phyloP scores from a whole-genome alignment of 2,888 invertebrate genomes.

The Ametastegia equiseti region DNA sequence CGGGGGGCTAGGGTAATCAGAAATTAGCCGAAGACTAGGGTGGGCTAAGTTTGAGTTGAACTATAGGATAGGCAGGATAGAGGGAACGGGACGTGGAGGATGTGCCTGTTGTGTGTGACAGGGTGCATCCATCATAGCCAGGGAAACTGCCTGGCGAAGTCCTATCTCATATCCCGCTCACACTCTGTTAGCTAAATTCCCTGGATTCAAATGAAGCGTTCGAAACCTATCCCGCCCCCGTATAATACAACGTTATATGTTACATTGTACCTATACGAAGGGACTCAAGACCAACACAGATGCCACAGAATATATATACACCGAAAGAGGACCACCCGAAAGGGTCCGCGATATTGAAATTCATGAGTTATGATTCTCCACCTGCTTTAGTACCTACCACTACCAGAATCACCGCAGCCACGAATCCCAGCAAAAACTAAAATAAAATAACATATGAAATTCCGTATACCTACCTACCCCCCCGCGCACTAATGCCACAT shows the following conservation, averaged over 20 bases:
- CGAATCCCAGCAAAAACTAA: too few relatives aligned
- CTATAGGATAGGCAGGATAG: background rate
- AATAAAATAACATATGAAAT: background rate
- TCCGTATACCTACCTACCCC: too few relatives aligned
- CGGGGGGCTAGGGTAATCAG: background rate
- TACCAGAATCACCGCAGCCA: background rate
- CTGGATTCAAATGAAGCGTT: slow-evolving; percentile 45
- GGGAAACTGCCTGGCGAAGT: background rate
- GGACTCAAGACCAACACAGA: background rate
- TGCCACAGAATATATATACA: background rate
- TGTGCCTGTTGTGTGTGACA: slow-evolving; percentile 45
- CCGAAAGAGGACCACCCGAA: slow-evolving; percentile 5
- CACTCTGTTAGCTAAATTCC: slow-evolving; percentile 39
- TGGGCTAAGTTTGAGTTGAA: background rate
- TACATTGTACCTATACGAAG: background rate
- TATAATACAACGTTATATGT: background rate
- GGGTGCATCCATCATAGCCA: slow-evolving; percentile 41
- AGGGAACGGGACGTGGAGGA: slow-evolving; percentile 9
- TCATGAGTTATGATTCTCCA: slow-evolving; percentile 44
- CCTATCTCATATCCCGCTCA: slow-evolving; percentile 39
- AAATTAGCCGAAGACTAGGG: background rate
- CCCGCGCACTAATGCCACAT: slow-evolving; percentile 4
- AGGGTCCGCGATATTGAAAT: slow-evolving; percentile 44
- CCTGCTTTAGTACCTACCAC: background rate
- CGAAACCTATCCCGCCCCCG: slow-evolving; percentile 30